phyloP scores from a whole-genome alignment of 2,888 invertebrate genomes.

The Standfussiana lucernea region DNA sequence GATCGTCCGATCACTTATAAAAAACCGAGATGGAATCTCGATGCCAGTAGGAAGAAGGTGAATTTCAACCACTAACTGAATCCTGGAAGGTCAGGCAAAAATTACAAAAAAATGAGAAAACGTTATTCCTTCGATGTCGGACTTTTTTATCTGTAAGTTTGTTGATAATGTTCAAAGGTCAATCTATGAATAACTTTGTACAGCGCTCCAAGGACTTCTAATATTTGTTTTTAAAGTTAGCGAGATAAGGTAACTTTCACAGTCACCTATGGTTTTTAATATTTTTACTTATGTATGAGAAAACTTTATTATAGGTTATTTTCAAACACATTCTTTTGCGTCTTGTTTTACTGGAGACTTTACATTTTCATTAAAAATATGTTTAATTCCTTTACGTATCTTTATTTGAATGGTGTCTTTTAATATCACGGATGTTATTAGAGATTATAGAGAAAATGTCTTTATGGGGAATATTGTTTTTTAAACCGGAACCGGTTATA shows the following conservation, averaged over 20 bases:
- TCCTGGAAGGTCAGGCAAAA: conserved; percentile 3
- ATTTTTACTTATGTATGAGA: too few species aligned
- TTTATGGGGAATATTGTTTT: too few species aligned
- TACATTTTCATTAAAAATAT: neutral
- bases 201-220: neutral
- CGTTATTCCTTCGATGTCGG: too few species aligned
- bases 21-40: neutral
- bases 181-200: neutral
- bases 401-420: neutral
- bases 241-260: neutral
- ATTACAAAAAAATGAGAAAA: neutral
- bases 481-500: too few species aligned
- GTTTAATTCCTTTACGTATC: neutral
- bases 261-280: neutral
- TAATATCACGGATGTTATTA: neutral
- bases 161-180: conserved; percentile 1
- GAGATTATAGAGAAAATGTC: too few species aligned
- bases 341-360: neutral
- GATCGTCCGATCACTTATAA: neutral
- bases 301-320: neutral
- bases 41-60: neutral
- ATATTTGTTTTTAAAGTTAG: neutral
- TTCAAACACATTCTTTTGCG: neutral
- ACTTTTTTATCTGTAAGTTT: neutral
- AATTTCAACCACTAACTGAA: neutral